Evolutionary conservation across 2,113 vertebrate genomes (phyloP).

Genomic region (Cephalopholis sonnerati): DNA sequence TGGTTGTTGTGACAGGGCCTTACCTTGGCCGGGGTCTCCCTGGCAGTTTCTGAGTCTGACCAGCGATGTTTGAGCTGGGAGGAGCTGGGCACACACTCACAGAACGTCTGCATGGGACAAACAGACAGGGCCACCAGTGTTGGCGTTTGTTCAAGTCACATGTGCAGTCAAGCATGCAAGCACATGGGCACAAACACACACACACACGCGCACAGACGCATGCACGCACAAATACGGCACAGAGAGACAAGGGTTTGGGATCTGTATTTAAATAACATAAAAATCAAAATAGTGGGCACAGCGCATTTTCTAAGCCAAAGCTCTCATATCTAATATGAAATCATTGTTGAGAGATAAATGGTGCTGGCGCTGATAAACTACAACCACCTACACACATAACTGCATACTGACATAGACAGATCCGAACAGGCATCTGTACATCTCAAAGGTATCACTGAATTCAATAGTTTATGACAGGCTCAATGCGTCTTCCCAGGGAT

Average conservation of each 20-base stretch:
- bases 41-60: conserved; percentile 87
- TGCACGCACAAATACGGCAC: conserved; percentile 12
- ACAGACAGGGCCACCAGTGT: conserved; percentile 80
- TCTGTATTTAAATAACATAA: conserved; percentile 16
- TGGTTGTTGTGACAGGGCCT: conserved; percentile 55
- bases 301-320: background rate
- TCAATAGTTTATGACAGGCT: conserved; percentile 54
- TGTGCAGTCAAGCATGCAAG: conserved; percentile 69
- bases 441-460: conserved; percentile 49
- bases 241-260: background rate
- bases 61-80: conserved; percentile 87
- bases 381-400: conserved; percentile 41
- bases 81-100: conserved; percentile 86
- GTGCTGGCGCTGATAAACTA: conserved; percentile 36
- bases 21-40: conserved; percentile 86
- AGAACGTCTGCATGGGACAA: conserved; percentile 86
- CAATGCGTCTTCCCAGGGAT: conserved; percentile 27
- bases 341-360: conserved; percentile 41
- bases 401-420: conserved; percentile 33
- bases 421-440: conserved; percentile 47
- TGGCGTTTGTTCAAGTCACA: conserved; percentile 69
- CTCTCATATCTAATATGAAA: conserved; percentile 17
- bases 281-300: background rate
- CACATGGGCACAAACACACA: conserved; percentile 65
- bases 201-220: conserved; percentile 8